phyloP scores from a whole-genome alignment of 2,113 vertebrate genomes.

The Centropus bengalensis region DNA sequence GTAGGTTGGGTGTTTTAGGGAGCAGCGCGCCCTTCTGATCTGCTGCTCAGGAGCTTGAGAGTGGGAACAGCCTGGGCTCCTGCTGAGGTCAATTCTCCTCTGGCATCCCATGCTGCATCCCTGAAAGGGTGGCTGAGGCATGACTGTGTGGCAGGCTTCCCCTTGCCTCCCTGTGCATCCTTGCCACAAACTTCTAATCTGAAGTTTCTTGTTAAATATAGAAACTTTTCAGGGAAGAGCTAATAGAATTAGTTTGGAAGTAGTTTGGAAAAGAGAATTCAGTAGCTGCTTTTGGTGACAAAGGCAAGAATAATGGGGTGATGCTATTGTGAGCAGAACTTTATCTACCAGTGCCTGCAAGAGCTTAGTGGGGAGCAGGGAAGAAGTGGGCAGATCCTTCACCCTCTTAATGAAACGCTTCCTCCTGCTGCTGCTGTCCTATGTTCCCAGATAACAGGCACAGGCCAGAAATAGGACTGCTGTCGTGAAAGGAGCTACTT shows the following conservation, averaged over 20 bases:
- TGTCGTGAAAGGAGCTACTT: slow-evolving; percentile 51
- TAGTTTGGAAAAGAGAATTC: slow-evolving; percentile 15
- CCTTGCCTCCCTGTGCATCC: neutral
- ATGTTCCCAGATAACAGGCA: slow-evolving; percentile 58
- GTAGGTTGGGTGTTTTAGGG: neutral
- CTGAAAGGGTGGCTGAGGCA: neutral
- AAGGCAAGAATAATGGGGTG: slow-evolving; percentile 1
- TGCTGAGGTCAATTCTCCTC: neutral
- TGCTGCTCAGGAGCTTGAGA: neutral
- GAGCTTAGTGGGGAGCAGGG: slow-evolving; percentile 9
- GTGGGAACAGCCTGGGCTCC: neutral
- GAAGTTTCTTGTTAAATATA: slow-evolving; percentile 10
- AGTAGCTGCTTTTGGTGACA: slow-evolving; percentile 21
- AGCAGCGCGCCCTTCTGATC: neutral
- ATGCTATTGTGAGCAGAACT: slow-evolving; percentile 56
- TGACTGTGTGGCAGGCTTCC: neutral
- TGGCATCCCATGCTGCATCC: neutral
- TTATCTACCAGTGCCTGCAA: slow-evolving; percentile 15
- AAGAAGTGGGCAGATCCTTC: slow-evolving; percentile 12
- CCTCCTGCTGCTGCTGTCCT: neutral
- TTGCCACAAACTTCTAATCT: neutral
- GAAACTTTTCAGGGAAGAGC: neutral
- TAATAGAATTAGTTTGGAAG: neutral
- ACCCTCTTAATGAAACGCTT: slow-evolving; percentile 15
- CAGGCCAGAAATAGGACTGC: slow-evolving; percentile 61